Conservation (phyloP, 2,888 invertebrate genomes). For the Pterobdella sp. region DNA sequence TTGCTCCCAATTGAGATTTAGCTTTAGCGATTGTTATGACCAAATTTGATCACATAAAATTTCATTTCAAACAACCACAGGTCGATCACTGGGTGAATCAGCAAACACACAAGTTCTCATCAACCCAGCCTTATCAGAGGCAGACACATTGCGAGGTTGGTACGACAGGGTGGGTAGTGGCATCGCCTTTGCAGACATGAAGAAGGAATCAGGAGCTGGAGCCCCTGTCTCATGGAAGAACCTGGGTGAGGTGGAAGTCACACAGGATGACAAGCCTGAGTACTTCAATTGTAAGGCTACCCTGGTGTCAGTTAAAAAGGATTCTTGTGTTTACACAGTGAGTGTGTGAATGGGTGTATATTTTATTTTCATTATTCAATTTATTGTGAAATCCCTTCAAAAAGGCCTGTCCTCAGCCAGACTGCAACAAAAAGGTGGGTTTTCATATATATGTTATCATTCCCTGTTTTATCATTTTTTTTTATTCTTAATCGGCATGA, state of each 20-base stretch:
- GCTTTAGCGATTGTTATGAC: too few species aligned
- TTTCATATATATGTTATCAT: not conserved
- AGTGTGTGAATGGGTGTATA: too few species aligned
- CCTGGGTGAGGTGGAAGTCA: conserved; percentile 63
- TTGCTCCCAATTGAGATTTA: too few species aligned
- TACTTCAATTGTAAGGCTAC: conserved; percentile 72
- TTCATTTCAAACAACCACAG: conserved; percentile 34
- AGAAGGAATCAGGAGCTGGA: conserved; percentile 39
- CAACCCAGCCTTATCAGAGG: conserved; percentile 82
- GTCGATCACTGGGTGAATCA: conserved; percentile 49
- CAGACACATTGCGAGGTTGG: conserved; percentile 80
- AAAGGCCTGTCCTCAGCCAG: conserved; percentile 72
- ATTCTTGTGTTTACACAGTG: conserved; percentile 75
- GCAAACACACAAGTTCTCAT: conserved; percentile 57
- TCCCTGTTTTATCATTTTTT: not conserved
- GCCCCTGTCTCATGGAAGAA: conserved; percentile 59
- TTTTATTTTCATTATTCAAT: too few species aligned
- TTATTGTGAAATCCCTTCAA: too few species aligned
- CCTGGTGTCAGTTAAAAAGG: conserved; percentile 68
- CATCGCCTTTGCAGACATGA: conserved; percentile 44
- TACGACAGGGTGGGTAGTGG: conserved; percentile 62
- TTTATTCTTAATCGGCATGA: not conserved
- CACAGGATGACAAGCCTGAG: conserved; percentile 70
- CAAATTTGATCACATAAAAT: not conserved
- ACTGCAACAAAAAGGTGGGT: conserved; percentile 79